Evolutionary conservation across 2,888 invertebrate genomes (phyloP).

Genomic region (Anodontia alba): DNA sequence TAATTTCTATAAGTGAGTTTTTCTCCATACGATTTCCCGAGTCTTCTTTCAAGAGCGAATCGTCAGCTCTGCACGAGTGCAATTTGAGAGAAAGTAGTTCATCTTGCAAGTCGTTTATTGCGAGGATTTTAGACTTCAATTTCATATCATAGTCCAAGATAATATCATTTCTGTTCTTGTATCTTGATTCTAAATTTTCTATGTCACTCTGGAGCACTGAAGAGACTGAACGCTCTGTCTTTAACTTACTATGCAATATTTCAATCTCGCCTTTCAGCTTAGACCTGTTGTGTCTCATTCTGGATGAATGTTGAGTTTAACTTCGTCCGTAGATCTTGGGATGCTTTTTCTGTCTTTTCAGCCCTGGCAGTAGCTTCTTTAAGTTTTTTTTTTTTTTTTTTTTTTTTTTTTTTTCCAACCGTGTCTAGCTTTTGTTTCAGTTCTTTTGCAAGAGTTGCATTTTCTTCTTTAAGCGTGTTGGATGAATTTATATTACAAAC

Average conservation of each 20-base stretch:
- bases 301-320: neutral
- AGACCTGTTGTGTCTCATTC: neutral
- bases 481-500: neutral
- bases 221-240: neutral
- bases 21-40: neutral
- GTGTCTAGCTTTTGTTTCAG: neutral
- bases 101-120: neutral
- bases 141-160: neutral
- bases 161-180: neutral
- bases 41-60: neutral
- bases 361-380: neutral
- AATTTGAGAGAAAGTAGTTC: neutral
- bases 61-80: slow-evolving; percentile 1
- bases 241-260: neutral
- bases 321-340: neutral
- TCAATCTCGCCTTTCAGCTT: neutral
- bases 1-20: neutral
- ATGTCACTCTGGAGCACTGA: neutral
- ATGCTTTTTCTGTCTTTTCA: neutral
- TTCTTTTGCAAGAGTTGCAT: neutral
- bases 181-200: neutral
- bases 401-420: neutral
- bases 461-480: neutral
- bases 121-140: neutral
- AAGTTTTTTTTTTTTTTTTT: neutral